These are phyloP conservation scores for Clunio marinus DNA, from an alignment of 2,888 invertebrate genomes.

Conservation along the genomic window DNA sequence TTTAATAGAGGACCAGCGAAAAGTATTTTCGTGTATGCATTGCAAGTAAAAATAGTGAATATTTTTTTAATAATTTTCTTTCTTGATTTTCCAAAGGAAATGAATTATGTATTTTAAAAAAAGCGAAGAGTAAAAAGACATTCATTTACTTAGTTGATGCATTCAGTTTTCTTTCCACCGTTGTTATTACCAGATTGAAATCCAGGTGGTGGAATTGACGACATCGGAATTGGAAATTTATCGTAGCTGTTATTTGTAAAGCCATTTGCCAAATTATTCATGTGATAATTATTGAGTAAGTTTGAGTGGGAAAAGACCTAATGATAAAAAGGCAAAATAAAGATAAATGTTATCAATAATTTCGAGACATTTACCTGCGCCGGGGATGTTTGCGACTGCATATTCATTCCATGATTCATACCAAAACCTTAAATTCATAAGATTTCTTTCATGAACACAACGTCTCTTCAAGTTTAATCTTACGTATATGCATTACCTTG, in stretches of 20 bases:
- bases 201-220: slow-evolving; percentile 43
- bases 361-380: slow-evolving; percentile 42
- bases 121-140: background rate
- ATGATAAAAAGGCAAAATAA: slow-evolving; percentile 40
- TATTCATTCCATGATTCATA: slow-evolving; percentile 46
- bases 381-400: slow-evolving; percentile 46
- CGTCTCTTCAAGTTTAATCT: background rate
- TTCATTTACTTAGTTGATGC: slow-evolving; percentile 44
- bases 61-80: no score
- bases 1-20: no score
- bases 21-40: no score
- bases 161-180: slow-evolving; percentile 45
- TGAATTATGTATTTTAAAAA: no score
- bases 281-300: slow-evolving; percentile 45
- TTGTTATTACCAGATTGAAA: slow-evolving; percentile 44
- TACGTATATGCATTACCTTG: slow-evolving; percentile 41
- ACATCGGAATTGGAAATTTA: slow-evolving; percentile 45
- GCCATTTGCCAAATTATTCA: slow-evolving; percentile 46
- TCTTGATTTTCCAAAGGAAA: no score
- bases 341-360: slow-evolving; percentile 36
- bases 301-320: slow-evolving; percentile 45
- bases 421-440: slow-evolving; percentile 44
- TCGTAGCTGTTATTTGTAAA: slow-evolving; percentile 44
- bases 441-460: no score
- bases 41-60: no score